Base-by-base conservation (phyloP, 2,797 vertebrate species). In the Pelobates cultripes region DNA sequence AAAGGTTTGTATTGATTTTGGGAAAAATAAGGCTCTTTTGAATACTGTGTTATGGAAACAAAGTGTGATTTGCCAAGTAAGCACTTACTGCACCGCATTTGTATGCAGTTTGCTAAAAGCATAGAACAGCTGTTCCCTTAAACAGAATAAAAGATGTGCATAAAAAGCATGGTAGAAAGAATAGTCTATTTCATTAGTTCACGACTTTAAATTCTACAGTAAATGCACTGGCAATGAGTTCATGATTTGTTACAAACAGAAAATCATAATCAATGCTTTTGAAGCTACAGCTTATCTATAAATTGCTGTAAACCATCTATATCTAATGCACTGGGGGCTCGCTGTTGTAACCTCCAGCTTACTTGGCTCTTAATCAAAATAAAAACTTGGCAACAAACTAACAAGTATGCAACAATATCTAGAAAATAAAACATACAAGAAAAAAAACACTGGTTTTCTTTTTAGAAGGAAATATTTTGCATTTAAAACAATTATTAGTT, bases 51-150 rank as follows among this genome's bases (percentile, higher is more conserved):
- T 87, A 88, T 82, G 85, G 88, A 89, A 88, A 85, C 84, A 89
- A 82, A 87, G 86, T 87, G 79, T 82, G 83, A 87, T 91, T 90
- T 88, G 89, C 88, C 88, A 90, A 87, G 82, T 78, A 77, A 88
- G 77, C 82, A 79, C 82, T 84, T 79, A 84, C 75, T 76, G 53
- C 17, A 44, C n/a, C 51, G 51, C 55, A 71, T 79, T 79, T 75
- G 72, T 66, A 73, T 77, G 68, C 69, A 55, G 45, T 74, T 85
- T 85, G 86, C 71, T 86, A 82, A 72, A 28, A 83, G 71, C 85
- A 85, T 81, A 78, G 91, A 88, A 86, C 75, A 85, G 84, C 90
- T 89, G 89, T 89, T 89, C 85, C 87, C 89, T 91, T 89, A 83
- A 75, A 75, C 63, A 66, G 82, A 79, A 79, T 75, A 83, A 83